Percentiles rank a stretch among this genome's conserved stretches.
Conservation (phyloP, 2,113 vertebrate genomes). For the Pelmatolapia mariae region DNA sequence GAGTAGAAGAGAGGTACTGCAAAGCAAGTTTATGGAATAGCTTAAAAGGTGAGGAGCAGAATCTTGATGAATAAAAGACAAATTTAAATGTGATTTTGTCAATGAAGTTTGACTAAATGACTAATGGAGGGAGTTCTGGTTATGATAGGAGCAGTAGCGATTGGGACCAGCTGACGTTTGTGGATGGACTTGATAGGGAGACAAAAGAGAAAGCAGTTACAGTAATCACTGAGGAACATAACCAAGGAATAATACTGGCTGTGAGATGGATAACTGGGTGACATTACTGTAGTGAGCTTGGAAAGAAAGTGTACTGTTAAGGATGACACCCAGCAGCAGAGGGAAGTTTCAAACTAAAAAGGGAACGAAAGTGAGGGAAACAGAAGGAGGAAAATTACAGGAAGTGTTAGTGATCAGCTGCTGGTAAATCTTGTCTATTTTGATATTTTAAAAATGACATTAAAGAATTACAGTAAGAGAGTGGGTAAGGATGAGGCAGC, state of each 20-base stretch:
- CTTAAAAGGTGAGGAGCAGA: neutral
- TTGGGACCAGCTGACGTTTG: neutral
- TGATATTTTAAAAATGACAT: neutral
- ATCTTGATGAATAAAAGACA: neutral
- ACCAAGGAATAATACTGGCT: neutral
- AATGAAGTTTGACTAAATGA: neutral
- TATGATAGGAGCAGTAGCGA: neutral
- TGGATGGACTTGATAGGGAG: neutral
- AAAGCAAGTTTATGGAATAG: neutral
- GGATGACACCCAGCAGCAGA: neutral
- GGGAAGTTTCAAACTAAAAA: neutral
- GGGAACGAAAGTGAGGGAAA: neutral
- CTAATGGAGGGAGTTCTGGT: neutral
- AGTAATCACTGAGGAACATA: neutral
- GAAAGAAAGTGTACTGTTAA: neutral
- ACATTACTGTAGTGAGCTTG: neutral
- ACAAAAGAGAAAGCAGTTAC: neutral
- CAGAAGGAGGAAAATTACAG: neutral
- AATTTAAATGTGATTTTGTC: neutral
- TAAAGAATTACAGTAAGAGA: neutral
- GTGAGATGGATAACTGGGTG: neutral
- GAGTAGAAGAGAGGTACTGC: neutral
- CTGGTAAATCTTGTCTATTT: neutral
- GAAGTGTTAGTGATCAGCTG: neutral
- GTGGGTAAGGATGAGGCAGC: neutral